Conservation (phyloP, 2,888 invertebrate genomes). For the Drosophila putrida region DNA sequence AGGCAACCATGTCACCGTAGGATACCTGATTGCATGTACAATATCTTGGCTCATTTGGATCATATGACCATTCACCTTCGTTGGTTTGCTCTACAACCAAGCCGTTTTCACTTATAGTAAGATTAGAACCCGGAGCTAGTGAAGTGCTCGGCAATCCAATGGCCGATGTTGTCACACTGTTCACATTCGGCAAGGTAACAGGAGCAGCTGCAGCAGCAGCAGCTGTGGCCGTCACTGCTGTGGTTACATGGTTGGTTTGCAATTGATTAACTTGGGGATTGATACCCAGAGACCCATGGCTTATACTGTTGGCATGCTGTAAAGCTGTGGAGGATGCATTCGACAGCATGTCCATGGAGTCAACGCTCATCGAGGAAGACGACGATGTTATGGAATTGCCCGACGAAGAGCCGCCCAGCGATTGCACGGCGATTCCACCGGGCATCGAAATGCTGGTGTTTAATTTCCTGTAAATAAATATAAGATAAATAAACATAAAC, state of each 20-base stretch:
- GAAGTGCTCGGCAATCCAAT: constrained; percentile 73
- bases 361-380: constrained; percentile 79
- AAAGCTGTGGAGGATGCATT: constrained; percentile 43
- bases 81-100: constrained; percentile 84
- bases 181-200: constrained; percentile 33
- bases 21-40: constrained; percentile 99
- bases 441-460: constrained; percentile 54
- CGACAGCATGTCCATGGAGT: constrained; percentile 75
- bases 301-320: constrained; percentile 39
- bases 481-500: no score
- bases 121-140: constrained; percentile 66
- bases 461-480: constrained; percentile 59
- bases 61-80: constrained; percentile 95
- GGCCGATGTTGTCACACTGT: constrained; percentile 44
- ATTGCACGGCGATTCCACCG: constrained; percentile 53
- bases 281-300: constrained; percentile 31
- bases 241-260: constrained; percentile 14
- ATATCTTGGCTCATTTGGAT: constrained; percentile 98
- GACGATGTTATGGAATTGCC: constrained; percentile 83
- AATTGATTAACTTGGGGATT: constrained; percentile 36
- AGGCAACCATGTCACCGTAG: constrained; percentile 99
- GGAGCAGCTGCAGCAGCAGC: constrained; percentile 24
- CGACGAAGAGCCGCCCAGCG: constrained; percentile 60
- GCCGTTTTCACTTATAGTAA: constrained; percentile 80
- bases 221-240: constrained; percentile 12